Conservation (phyloP, 2,113 vertebrate species). For the Xyrauchen texanus region DNA sequence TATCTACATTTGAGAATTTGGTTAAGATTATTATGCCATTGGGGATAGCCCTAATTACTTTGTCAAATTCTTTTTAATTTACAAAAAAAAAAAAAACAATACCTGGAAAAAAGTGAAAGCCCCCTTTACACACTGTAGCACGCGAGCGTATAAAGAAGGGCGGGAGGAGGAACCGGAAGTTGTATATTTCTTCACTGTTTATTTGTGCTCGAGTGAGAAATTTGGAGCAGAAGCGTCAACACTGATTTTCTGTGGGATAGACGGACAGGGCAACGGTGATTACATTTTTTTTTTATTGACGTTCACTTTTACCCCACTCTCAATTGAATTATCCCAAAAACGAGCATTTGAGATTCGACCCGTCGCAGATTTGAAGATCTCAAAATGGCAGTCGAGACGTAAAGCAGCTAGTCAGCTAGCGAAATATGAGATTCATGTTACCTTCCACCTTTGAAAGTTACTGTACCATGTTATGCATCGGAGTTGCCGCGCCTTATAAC, state of each 20-base stretch:
- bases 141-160: background rate
- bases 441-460: background rate
- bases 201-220: background rate
- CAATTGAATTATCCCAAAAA: background rate
- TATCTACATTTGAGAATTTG: too few species aligned
- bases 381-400: slow-evolving; percentile 32
- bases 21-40: too few species aligned
- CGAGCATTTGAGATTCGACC: background rate
- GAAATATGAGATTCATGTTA: background rate
- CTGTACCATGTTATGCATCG: background rate
- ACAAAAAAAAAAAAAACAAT: too few species aligned
- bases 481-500: background rate
- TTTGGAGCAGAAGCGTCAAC: slow-evolving; percentile 74
- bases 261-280: slow-evolving; percentile 92
- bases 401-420: background rate
- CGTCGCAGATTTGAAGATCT: slow-evolving; percentile 18
- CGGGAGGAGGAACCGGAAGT: slow-evolving; percentile 23
- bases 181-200: slow-evolving; percentile 14
- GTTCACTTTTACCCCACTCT: background rate
- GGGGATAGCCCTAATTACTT: too few species aligned
- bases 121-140: too few species aligned
- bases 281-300: background rate
- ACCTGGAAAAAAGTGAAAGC: too few species aligned
- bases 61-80: too few species aligned
- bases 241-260: slow-evolving; percentile 99